Evolutionary conservation across 2,797 vertebrate species (phyloP), one percentile per base, ranked within the genome.

Genomic region (Acrocephalus scirpaceus): DNA sequence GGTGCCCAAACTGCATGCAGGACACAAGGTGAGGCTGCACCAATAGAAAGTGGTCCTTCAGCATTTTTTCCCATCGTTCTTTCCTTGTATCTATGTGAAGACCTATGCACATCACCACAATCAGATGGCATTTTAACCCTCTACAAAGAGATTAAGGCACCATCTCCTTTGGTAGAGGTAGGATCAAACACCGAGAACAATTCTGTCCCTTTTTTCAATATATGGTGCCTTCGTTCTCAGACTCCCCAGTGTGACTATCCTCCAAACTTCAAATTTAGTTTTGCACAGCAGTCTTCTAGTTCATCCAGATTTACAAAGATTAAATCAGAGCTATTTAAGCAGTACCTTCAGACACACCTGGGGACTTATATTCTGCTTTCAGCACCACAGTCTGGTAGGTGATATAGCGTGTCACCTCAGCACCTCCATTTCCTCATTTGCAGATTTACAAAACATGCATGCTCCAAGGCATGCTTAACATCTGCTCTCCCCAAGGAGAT

Each of bases 391-490:
- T 29, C 23, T 42, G 26, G 32, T 9, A 78, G 42, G 47, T 62
- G 57, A 86, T 27, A 42, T 2, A 81, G 34, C 5, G 23, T 45
- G 30, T 40, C 75, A 65, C 58, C 54, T 65, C 65, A 77, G 60
- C 42, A 65, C 38, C 47, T 42, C 42, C 12, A 29, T 75, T 84
- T 93, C 61, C 60, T 26, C 11, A 88, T 90, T 71, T 93, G 53
- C 85, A 93, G 91, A 77, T 53, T 91, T 47, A 54, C 19, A 83
- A 90, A 90, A 75, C 36, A 58, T 16, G 51, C 26, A 56, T n/a
- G 44, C 83, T 93, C 30, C 51, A 89, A 89, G 84, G n/a, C 86
- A 82, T 73, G 54, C 30, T 91, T 85, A 85, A 85, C 54, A 74
- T 67, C 65, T 85, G 74, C 58, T 87, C 50, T 91, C 40, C 74